phyloP scores from a whole-genome alignment of 2,113 vertebrate genomes.

The Chascanopsetta lugubris region DNA sequence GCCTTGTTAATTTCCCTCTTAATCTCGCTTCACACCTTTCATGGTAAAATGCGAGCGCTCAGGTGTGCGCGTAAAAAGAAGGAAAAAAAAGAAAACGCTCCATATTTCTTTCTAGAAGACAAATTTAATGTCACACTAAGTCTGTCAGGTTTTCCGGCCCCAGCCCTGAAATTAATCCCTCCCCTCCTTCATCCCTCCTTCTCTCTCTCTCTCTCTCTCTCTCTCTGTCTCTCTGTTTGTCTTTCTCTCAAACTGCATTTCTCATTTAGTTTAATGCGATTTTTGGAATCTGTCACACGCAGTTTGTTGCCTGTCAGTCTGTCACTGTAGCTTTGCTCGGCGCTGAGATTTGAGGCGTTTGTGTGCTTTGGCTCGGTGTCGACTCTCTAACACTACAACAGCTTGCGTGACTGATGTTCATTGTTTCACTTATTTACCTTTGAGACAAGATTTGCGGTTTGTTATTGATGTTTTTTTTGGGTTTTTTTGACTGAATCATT shows the following conservation, averaged over 20 bases:
- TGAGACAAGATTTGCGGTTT: slow-evolving; percentile 39
- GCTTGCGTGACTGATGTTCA: slow-evolving; percentile 59
- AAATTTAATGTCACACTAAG: slow-evolving; percentile 78
- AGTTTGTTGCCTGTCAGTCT: slow-evolving; percentile 79
- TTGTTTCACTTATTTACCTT: slow-evolving; percentile 61
- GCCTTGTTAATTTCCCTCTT: slow-evolving; percentile 34
- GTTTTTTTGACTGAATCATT: slow-evolving; percentile 5
- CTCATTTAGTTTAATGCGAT: slow-evolving; percentile 81
- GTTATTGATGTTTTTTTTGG: slow-evolving; percentile 7
- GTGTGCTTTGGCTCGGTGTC: slow-evolving; percentile 56
- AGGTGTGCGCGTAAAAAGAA: slow-evolving; percentile 61
- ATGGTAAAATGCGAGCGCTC: slow-evolving; percentile 52
- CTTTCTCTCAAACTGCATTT: slow-evolving; percentile 61
- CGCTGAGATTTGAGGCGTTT: slow-evolving; percentile 63
- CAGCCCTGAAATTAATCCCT: slow-evolving; percentile 72
- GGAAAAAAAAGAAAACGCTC: too few relatives aligned
- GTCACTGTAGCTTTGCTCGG: slow-evolving; percentile 55
- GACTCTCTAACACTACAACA: slow-evolving; percentile 51
- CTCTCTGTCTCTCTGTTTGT: slow-evolving; percentile 43
- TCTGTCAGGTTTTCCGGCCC: slow-evolving; percentile 74
- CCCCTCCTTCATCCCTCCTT: slow-evolving; percentile 36
- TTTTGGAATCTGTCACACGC: slow-evolving; percentile 79
- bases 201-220: slow-evolving; percentile 34
- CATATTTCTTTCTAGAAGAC: slow-evolving; percentile 65
- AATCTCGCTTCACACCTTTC: slow-evolving; percentile 54